phyloP scores from a whole-genome alignment of 2,888 invertebrate genomes.

The Melitaea athalia region DNA sequence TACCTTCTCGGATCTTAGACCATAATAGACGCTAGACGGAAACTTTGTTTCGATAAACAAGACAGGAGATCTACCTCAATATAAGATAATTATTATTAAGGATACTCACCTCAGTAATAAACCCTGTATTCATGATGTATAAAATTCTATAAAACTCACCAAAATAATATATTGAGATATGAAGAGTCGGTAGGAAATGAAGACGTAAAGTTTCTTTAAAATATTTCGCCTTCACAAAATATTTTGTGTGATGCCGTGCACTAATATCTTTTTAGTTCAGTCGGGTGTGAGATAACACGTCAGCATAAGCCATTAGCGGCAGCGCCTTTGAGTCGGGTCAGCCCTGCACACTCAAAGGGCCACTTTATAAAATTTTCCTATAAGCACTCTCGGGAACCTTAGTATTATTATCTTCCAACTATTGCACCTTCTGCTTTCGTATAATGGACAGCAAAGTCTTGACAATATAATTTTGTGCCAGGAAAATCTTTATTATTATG shows the following conservation, averaged over 20 bases:
- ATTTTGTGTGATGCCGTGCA: slow-evolving; percentile 24
- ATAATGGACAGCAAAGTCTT: slow-evolving; percentile 19
- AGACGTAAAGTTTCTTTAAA: slow-evolving; percentile 14
- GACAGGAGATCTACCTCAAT: neutral
- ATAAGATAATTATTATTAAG: neutral
- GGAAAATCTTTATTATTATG: neutral
- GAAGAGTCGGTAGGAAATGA: slow-evolving; percentile 3
- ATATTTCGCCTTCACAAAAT: slow-evolving; percentile 17
- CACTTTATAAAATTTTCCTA: slow-evolving; percentile 67
- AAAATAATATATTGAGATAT: neutral
- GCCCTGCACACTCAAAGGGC: slow-evolving; percentile 58
- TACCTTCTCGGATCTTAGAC: too few relatives aligned
- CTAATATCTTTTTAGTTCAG: slow-evolving; percentile 29
- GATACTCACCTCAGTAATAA: neutral
- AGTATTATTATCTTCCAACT: slow-evolving; percentile 23
- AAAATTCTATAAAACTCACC: neutral
- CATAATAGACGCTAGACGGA: too few relatives aligned
- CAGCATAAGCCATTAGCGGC: slow-evolving; percentile 65
- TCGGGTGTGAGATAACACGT: slow-evolving; percentile 53
- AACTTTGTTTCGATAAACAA: neutral
- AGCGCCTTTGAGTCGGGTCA: slow-evolving; percentile 66
- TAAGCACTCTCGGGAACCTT: slow-evolving; percentile 33
- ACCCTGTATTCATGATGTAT: neutral
- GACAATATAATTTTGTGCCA: neutral
- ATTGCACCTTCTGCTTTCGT: slow-evolving; percentile 14